Evolutionary conservation across 1,140 invertebrate genomes (phyloP), one percentile per base, ranked within the genome.

Genomic region (Oncopeltus fasciatus): DNA sequence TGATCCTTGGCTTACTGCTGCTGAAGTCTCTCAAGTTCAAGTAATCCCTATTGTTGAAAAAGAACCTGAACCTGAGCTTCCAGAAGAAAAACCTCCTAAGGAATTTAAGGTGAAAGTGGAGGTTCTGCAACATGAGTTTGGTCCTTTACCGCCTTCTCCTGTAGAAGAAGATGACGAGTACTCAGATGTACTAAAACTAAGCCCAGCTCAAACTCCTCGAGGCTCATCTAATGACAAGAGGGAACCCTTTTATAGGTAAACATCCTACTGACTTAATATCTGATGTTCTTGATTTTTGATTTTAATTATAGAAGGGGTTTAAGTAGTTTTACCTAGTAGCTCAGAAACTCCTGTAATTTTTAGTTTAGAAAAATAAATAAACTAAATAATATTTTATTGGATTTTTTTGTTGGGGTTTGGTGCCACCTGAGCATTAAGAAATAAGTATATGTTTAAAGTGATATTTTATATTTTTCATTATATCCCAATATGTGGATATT

Each of bases 101-200:
- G 68, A 70, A 49, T 69, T 70, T 58, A 68, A 67, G 51, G 69
- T 70, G 0, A 68, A 66, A 53, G 69, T 70, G 12, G 68, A 70
- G 66, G 68, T 70, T 2, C 46, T 80, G 16, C 72, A 74, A 27
- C 74, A 74, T 38, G 86, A 86, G 63, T 88, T 88, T 65, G 86
- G 86, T n/a, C 86, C 87, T 28, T 72, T 89, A 43, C 87, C 87
- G 9, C 83, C 85, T 1, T 86, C 84, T 0, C 85, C 85, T 1
- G 84, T 87, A 0, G 84, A 86, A 70, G 85, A 87, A 70, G 83
- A 83, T 57, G 84, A 86, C 66, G 84, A 86, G 64, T 84, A 83
- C 67, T 82, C 82, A 12, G 84, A 86, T 73, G 79, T 85, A 53
- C 75, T 80, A 62, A 76, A 78, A 57, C 75, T 76, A 8, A 72